phyloP scores from a whole-genome alignment of 2,888 invertebrate genomes.

The Temnothorax ravouxi region DNA sequence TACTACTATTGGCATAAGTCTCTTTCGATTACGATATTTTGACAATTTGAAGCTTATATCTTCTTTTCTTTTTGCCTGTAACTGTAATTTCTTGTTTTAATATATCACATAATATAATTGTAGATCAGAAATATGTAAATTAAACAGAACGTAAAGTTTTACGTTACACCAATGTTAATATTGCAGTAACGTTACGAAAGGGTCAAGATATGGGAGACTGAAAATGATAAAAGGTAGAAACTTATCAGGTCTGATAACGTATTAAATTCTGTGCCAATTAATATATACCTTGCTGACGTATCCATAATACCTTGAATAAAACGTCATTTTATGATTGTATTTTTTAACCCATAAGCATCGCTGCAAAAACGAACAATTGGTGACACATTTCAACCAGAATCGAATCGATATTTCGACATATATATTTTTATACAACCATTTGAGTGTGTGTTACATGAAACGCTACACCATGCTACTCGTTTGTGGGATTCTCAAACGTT shows the following conservation, averaged over 20 bases:
- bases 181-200: background rate
- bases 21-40: background rate
- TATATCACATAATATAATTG: background rate
- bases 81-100: background rate
- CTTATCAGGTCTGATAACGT: background rate
- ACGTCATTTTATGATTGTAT: background rate
- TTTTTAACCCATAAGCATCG: constrained; percentile 5
- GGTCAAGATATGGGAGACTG: background rate
- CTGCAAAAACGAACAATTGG: constrained; percentile 12
- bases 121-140: background rate
- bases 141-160: background rate
- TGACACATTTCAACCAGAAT: constrained; percentile 18
- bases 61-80: background rate
- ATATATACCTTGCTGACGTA: background rate
- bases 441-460: background rate
- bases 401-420: background rate
- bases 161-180: constrained; percentile 7
- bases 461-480: background rate
- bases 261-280: constrained; percentile 19
- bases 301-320: background rate
- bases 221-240: background rate
- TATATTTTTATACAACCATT: constrained; percentile 7
- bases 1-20: background rate
- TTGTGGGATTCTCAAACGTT: background rate
- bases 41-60: background rate